Percentiles rank a stretch among this genome's conserved stretches.
Conservation (phyloP, 2,888 invertebrate genomes). For the Cordylochernes scorpioides region DNA sequence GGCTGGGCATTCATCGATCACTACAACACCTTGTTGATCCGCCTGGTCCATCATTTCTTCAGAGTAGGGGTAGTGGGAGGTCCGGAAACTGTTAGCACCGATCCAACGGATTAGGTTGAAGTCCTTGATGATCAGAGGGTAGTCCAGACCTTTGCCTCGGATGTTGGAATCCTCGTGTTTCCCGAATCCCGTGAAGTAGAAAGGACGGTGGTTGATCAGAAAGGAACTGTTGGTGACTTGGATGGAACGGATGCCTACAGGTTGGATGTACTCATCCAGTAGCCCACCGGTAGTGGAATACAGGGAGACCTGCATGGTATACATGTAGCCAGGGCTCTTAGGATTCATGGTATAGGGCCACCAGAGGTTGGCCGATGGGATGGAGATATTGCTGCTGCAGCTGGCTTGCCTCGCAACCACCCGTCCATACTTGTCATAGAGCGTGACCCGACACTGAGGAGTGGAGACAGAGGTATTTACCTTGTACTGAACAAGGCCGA, state of each 20-base stretch:
- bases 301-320: conserved; percentile 56
- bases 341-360: conserved; percentile 71
- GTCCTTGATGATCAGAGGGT: conserved; percentile 59
- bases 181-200: conserved; percentile 77
- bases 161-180: conserved; percentile 84
- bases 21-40: conserved; percentile 69
- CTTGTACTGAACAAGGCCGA: too few species aligned
- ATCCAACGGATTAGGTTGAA: conserved; percentile 82
- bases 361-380: conserved; percentile 52
- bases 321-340: conserved; percentile 49
- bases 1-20: conserved; percentile 82
- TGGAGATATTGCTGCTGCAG: too few species aligned
- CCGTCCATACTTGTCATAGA: too few species aligned
- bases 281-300: too few species aligned
- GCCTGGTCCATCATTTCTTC: conserved; percentile 87
- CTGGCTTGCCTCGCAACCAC: too few species aligned
- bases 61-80: conserved; percentile 92
- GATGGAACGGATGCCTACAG: conserved; percentile 59
- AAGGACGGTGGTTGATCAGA: conserved; percentile 50
- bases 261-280: conserved; percentile 62
- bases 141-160: conserved; percentile 75
- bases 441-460: too few species aligned
- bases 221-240: conserved; percentile 43
- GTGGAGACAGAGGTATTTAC: too few species aligned
- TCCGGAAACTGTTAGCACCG: conserved; percentile 76